Base-by-base conservation (phyloP, 2,797 vertebrate species). In the Sebastes aleutianus region DNA sequence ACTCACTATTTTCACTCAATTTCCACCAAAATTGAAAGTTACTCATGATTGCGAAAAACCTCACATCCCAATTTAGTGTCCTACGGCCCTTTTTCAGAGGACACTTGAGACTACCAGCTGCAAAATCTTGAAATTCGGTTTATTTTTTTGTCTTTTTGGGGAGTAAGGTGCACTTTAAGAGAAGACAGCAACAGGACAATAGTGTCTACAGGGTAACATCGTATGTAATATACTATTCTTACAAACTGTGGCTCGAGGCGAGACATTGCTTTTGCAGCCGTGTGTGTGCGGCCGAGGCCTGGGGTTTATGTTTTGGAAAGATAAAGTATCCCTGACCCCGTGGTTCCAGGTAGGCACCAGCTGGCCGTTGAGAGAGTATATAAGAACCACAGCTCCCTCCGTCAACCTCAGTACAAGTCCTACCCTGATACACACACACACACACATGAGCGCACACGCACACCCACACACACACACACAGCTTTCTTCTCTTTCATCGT, bases 281-380 rank as follows among this genome's bases (percentile, higher is more conserved):
- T 78, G 75, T 82, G 85, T 71, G 80, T 75, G 78, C 5, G 26
- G 78, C 75, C 82, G 54, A 84, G 86, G 89, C 91, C 91, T 53
- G 81, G 76, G 91, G 91, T 92, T 94, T 92, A 91, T 93, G 88
- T 91, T 92, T 92, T 89, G 90, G 83, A 90, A 88, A 94, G 92
- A 94, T 91, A 87, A 93, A 94, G 89, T 89, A 91, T 88, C 90
- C 80, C 84, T 85, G 85, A 89, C 89, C 85, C 91, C 64, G 73
- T 87, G 82, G 79, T 91, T 94, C 79, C 85, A 94, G 91, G 91
- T 92, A 90, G 90, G 86, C 83, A 88, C 82, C 85, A 88, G 89
- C 84, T 91, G 89, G 85, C 85, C 74, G 26, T 57, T 84, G 82
- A 82, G 70, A 81, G 78, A 91, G 88, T 93, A 91, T 91, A 91